Base-by-base conservation (phyloP, 1,140 invertebrate species). In the Psilanteris sp. region DNA sequence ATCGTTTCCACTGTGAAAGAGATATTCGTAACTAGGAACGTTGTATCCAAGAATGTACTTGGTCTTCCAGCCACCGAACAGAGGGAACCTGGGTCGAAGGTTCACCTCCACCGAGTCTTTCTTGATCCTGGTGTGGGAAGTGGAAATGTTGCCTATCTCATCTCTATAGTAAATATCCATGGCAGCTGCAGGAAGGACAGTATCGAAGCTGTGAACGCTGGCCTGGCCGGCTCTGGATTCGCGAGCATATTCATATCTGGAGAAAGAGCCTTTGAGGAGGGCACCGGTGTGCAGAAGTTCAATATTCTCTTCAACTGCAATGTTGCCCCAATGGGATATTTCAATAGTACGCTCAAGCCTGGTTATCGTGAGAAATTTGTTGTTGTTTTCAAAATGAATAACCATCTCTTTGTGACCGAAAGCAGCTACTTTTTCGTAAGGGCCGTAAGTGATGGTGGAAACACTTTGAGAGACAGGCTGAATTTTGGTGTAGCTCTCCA, bases 91-190 rank as follows among this genome's bases (percentile, higher is more conserved):
- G 1, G 98, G 98, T 32, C 96, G 90, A 1, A 99, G 88, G 80
- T 99, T 98, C 1, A 99, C 86, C 83, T 99, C 97, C 9, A 99
- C 96, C 22, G 95, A 94, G 84, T 99, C 97, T 75, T 95, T 94
- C 76, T 94, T 91, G 7, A 95, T 83, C 76, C 93, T 91, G 85
- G 99, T 94, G 83, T 97, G 94, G 0, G 97, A 99, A 3, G 98
- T 99, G 1, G 97, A 99, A 82, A 99, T 99, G 85, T 99, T 99
- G 14, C 98, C 98, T 88, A 99, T 99, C 76, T 97, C 97, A 88
- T 99, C 98, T 15, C 97, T 90, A 82, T 98, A 98, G 83, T 97
- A 97, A 66, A 97, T 95, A 79, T 98, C 96, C 46, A 92, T 91
- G 6, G 96, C 95, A 0, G 96, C 93, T 8, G 96, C 94, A 6